Evolutionary conservation across 1,140 invertebrate genomes (phyloP), one percentile per base, ranked within the genome.

Genomic region (Zaprionus lachaisei): DNA sequence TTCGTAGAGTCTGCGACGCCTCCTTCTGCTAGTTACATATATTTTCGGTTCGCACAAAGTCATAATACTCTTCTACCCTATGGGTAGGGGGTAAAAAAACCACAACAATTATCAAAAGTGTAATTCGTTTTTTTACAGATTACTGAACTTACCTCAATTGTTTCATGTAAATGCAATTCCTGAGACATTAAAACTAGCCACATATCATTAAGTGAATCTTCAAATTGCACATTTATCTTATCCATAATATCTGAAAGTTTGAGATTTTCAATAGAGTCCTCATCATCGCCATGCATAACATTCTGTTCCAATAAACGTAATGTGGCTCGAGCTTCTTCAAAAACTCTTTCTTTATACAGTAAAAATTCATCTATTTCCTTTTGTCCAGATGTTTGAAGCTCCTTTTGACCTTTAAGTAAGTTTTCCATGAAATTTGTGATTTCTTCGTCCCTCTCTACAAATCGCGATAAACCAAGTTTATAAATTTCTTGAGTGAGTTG

Each of bases 141-240:
- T 12, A 6, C 1, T 31, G 28, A n/a, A 37, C 20, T 12, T 56
- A 89, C 84, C 94, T 97, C 95, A 62, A 97, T 94, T 92, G 97
- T 96, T 86, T 98, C 97, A 84, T 96, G 96, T 4, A 98, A 87
- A 71, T 95, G 94, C 72, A 97, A 94, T 93, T 98, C 97, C 15
- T 95, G 94, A 15, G 94, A 94, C 96, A 98, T 97, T 7, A 97
- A 93, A 57, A 94, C 94, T 77, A 95, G 95, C 96, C 96, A 97
- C n/a, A 96, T 92, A 74, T 94, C 93, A 71, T 95, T 94, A 4
- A 96, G 89, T 2, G 94, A 82, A 38, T 94, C 93, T 73, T 95
- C 90, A 76, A 93, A 94, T 77, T 94, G 57, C 17, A 78, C 51
- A 37, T 63, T 66, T 17, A 87, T 20, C 37, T 81, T 93, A 4